Base-by-base conservation (phyloP, 2,797 vertebrate genomes). In the Setipinna tenuifilis region DNA sequence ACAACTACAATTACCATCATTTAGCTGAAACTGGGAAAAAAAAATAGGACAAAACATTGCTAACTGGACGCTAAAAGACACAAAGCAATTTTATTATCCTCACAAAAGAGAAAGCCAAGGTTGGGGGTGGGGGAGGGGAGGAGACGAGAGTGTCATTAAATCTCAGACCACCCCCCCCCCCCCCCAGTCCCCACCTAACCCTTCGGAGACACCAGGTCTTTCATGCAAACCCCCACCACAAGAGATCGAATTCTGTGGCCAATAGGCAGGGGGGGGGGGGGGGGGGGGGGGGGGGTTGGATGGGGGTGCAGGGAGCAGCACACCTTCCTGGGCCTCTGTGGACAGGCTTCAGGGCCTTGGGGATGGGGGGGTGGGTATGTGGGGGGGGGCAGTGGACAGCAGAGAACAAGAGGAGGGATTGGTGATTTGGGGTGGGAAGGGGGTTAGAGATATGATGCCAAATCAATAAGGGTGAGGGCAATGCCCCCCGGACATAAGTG, bases 401-500 rank as follows among this genome's bases (percentile, higher is more conserved):
- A 25, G n/a, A 65, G 61, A 65, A 3, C 9, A 10, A 14, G 50
- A 14, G 54, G 54, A 16, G 54, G 12, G 54, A 14, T 17, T 28
- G 62, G 62, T 10, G n/a, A n/a, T n/a, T n/a, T 41, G 10, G 23
- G 62, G 10, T 1, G 23, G 62, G 23, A 2, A 14, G 62, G 23
- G 62, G 23, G 62, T 2, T 28, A 28, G 62, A 65, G 62, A 65
- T 3, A 11, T 3, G 62, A 65, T 65, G 23, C 23, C 12, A 65
- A 65, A 65, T 65, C 62, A 65, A 65, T 65, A 23, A 65, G 62
- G 62, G 62, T 65, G 62, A 65, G 11, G 28, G 62, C 23, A 65
- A 65, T 28, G 62, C 62, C 62, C 62, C 28, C 23, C 12, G 62
- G 62, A 65, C 23, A n/a, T 5, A 59, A 59, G 17, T 6, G 58